These are phyloP conservation scores for Drosophila paranaensis DNA, from an alignment of 2,888 invertebrate species.

Conservation along the genomic window DNA sequence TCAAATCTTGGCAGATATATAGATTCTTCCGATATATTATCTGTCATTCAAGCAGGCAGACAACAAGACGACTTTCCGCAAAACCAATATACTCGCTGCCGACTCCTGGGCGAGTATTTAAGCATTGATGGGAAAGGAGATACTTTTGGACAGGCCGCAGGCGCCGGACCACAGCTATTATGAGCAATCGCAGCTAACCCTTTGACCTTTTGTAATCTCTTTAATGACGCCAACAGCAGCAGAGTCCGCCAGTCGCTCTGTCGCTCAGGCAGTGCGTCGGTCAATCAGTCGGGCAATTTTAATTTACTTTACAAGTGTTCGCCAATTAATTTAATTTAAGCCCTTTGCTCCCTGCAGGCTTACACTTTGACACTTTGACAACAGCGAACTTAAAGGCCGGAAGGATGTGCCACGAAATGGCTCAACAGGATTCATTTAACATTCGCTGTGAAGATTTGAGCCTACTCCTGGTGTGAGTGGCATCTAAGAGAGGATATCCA, in stretches of 20 bases:
- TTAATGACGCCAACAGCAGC: conserved; percentile 46
- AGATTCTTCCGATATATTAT: too few species aligned
- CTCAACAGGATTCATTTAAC: background rate
- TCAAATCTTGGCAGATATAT: too few species aligned
- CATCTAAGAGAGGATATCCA: background rate
- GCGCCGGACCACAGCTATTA: conserved; percentile 58
- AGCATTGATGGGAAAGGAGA: conserved; percentile 31
- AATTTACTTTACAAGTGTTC: conserved; percentile 76
- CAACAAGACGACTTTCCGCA: too few species aligned
- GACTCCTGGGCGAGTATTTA: background rate
- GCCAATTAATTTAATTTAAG: conserved; percentile 78
- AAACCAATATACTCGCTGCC: background rate
- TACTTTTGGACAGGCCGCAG: conserved; percentile 54
- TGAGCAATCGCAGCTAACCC: conserved; percentile 72
- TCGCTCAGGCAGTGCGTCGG: conserved; percentile 14
- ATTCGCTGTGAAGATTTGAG: background rate
- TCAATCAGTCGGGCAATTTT: conserved; percentile 53
- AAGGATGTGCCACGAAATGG: conserved; percentile 27
- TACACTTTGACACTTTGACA: conserved; percentile 80
- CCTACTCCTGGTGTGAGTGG: background rate
- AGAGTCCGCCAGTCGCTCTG: conserved; percentile 3
- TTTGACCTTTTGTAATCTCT: conserved; percentile 77
- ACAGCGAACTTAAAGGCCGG: conserved; percentile 36
- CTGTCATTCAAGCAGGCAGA: too few species aligned
- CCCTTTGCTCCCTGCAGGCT: conserved; percentile 59